Evolutionary conservation across 1,140 invertebrate genomes (phyloP).

Genomic region (Lordiphosa clarofinis): DNA sequence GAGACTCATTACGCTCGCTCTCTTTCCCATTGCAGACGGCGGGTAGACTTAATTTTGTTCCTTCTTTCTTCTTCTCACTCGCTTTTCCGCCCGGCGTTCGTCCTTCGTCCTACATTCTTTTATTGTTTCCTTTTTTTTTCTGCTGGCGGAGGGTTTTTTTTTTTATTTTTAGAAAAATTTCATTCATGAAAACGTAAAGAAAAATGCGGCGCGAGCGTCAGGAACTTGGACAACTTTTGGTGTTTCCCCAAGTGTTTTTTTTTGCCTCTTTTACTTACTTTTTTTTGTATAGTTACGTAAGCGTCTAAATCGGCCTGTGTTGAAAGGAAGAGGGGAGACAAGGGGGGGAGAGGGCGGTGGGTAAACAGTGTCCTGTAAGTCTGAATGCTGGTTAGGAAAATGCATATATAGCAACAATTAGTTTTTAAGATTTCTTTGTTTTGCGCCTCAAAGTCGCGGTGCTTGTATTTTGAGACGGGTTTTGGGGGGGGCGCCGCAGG

Average conservation of each 20-base stretch:
- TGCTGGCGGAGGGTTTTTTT: constrained; percentile 1
- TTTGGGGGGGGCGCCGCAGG: too few relatives aligned
- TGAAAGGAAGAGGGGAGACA: background rate
- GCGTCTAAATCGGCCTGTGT: constrained; percentile 28
- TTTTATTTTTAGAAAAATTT: constrained; percentile 55
- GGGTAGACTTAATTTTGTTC: constrained; percentile 65
- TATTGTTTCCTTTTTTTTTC: constrained; percentile 61
- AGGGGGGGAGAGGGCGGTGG: background rate
- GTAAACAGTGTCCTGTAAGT: background rate
- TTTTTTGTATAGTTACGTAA: constrained; percentile 29
- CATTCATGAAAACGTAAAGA: constrained; percentile 68
- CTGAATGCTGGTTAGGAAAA: too few relatives aligned
- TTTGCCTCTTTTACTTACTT: constrained; percentile 5
- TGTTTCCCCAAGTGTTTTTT: constrained; percentile 40
- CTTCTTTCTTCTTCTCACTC: constrained; percentile 9
- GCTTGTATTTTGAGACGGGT: too few relatives aligned
- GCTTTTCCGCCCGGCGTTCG: constrained; percentile 18
- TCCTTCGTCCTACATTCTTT: constrained; percentile 58
- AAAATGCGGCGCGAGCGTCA: constrained; percentile 19
- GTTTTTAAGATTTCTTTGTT: too few relatives aligned
- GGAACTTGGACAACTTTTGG: constrained; percentile 73
- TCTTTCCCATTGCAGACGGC: constrained; percentile 66
- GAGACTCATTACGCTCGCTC: constrained; percentile 72
- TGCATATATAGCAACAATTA: too few relatives aligned
- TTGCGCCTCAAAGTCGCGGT: too few relatives aligned